A percentile compares a stretch with the other conserved stretches of the same genome.
Conservation (phyloP, 2,113 vertebrate species). For the Nothocercus julius region DNA sequence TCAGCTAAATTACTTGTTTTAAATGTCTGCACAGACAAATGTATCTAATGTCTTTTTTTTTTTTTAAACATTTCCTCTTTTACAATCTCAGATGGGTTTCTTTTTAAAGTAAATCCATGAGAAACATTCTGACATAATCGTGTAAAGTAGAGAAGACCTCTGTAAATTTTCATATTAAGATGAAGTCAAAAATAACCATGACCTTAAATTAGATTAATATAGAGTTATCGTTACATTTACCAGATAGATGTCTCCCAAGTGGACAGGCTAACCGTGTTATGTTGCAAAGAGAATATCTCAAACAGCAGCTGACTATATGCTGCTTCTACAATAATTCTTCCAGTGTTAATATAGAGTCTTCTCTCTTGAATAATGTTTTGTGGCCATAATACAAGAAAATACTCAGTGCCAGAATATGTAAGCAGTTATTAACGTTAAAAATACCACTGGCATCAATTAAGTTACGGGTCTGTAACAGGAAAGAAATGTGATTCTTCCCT, state of each 20-base stretch:
- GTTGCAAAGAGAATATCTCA: background rate
- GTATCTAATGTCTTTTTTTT: background rate
- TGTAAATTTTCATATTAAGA: background rate
- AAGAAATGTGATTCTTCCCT: background rate
- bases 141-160: background rate
- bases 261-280: background rate
- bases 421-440: background rate
- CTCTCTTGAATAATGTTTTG: background rate
- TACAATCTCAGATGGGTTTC: background rate
- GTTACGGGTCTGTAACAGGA: background rate
- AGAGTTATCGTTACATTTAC: background rate
- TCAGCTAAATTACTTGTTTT: no score
- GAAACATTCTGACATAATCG: background rate
- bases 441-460: background rate
- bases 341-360: background rate
- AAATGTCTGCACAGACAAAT: no score
- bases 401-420: background rate
- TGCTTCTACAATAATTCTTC: background rate
- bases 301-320: background rate
- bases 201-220: background rate
- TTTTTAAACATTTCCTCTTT: background rate
- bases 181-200: background rate
- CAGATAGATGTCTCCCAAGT: background rate
- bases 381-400: background rate
- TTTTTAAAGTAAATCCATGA: background rate